These are phyloP conservation scores for Eulacestoma nigropectus DNA, from an alignment of 2,113 vertebrate species.

Conservation along the genomic window DNA sequence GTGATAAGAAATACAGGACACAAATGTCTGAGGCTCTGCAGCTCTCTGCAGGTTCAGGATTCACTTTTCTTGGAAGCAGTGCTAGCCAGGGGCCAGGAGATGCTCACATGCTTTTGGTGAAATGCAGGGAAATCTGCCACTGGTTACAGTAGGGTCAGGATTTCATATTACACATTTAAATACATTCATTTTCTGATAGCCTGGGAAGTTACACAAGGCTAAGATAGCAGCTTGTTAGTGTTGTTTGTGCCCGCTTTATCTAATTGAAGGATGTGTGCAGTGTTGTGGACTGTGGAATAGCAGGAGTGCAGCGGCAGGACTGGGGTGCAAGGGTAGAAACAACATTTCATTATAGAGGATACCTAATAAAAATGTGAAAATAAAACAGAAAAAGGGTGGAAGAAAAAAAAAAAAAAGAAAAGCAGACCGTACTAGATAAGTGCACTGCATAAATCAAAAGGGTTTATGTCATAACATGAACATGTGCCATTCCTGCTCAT, in stretches of 20 bases:
- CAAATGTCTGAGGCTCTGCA: neutral
- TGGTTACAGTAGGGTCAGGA: neutral
- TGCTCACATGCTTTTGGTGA: neutral
- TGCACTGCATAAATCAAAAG: slow-evolving; percentile 73
- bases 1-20: neutral
- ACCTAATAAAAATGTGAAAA: slow-evolving; percentile 49
- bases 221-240: neutral
- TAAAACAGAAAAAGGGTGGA: neutral
- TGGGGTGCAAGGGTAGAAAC: neutral
- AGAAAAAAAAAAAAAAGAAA: neutral
- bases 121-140: neutral
- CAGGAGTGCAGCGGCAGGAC: neutral
- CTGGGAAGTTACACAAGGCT: neutral
- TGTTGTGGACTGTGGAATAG: neutral
- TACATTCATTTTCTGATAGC: neutral
- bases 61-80: neutral
- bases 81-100: neutral
- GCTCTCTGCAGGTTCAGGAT: neutral
- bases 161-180: neutral
- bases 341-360: neutral
- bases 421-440: slow-evolving; percentile 36
- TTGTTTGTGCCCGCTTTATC: neutral
- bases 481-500: slow-evolving; percentile 68
- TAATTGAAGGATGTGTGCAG: neutral
- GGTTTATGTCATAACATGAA: slow-evolving; percentile 72